phyloP scores from a whole-genome alignment of 2,888 invertebrate species.

The Bimastos eiseni region DNA sequence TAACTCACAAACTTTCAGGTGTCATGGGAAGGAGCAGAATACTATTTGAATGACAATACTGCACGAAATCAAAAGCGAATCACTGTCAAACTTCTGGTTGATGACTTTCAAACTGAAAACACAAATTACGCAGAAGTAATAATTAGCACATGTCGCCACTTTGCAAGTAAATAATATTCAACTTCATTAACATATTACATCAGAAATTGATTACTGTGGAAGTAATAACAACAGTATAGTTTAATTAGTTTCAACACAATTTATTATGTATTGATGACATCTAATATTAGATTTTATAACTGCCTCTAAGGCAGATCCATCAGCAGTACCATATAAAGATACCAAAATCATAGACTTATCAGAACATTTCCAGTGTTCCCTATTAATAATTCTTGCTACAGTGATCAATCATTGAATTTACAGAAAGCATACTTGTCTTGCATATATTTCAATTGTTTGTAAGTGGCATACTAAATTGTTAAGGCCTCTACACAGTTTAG shows the following conservation, averaged over 20 bases:
- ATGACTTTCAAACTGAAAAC: not conserved
- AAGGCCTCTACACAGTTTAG: not conserved
- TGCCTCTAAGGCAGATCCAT: too few relatives aligned
- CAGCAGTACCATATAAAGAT: too few relatives aligned
- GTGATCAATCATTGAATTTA: not conserved
- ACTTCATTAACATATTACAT: not conserved
- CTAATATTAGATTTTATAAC: too few relatives aligned
- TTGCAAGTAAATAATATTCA: not conserved
- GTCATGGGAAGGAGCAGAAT: not conserved
- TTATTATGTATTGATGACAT: too few relatives aligned
- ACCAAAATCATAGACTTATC: too few relatives aligned
- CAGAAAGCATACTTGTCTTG: not conserved
- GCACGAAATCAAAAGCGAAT: not conserved
- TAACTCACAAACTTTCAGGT: constrained; percentile 4
- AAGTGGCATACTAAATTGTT: not conserved
- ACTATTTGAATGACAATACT: not conserved
- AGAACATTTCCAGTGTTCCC: too few relatives aligned
- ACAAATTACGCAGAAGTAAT: not conserved
- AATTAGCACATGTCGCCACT: not conserved
- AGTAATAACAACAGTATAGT: too few relatives aligned
- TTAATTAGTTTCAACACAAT: too few relatives aligned
- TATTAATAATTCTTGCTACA: not conserved
- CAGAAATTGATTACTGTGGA: too few relatives aligned
- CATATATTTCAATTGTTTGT: not conserved
- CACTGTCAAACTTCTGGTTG: not conserved